Base-by-base conservation (phyloP, 2,797 vertebrate species). In the Eulemur albifrons region DNA sequence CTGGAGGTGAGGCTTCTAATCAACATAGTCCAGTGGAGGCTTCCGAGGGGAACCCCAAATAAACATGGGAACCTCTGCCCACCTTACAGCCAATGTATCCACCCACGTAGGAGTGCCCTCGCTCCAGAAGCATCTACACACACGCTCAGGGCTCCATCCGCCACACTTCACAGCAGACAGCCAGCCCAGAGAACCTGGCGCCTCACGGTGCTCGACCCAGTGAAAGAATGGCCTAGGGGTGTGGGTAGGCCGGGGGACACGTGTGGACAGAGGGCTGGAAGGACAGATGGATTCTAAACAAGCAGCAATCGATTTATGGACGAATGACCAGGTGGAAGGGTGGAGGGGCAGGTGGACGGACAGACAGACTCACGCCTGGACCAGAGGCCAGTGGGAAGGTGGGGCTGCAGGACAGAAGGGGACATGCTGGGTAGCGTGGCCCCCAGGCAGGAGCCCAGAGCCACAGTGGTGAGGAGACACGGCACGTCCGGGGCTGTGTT, bases 401-500 rank as follows among this genome's bases (percentile, higher is more conserved):
- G 0, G 0, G 52, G 57, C 35, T 25, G 12, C 18, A 4, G 57
- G 80, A 12, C 0, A 0, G 17, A 13, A 15, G 52, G 50, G n/a
- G 8, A 21, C 30, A 18, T 3, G 14, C 20, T 0, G 5, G n/a
- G 13, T 57, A 69, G 43, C 8, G 18, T 15, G 21, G 59, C 43
- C 23, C 6, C 2, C 0, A 54, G 48, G 25, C 17, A 6, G 59
- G 5, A 35, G 21, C 45, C 61, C 2, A 7, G 9, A 32, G 38
- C 48, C 87, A 25, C 70, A 7, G 1, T 7, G 61, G 69, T 0
- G 0, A 38, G 0, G 20, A 25, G 48, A n/a, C 0, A 0, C 6
- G 1, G 32, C 4, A 0, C 0, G 2, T 3, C 65, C 5, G 7
- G 45, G 73, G 57, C 4, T 12, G 57, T 59, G 1, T 59, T 59